phyloP scores from a whole-genome alignment of 2,888 invertebrate species.

The Drosophila emarginata region DNA sequence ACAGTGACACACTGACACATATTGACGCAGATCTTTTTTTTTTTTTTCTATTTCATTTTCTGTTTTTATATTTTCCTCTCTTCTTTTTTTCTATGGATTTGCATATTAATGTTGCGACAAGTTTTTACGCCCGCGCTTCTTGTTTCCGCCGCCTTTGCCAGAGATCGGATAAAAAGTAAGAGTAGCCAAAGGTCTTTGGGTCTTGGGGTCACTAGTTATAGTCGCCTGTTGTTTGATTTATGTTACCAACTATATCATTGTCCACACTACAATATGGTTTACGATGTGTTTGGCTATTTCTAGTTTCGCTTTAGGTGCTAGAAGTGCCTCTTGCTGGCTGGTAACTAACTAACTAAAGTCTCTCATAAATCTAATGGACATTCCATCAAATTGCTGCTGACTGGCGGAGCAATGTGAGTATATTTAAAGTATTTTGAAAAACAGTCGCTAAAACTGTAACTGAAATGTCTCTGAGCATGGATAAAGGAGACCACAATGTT shows the following conservation, averaged over 20 bases:
- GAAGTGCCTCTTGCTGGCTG: conserved; percentile 26
- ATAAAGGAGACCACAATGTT: conserved; percentile 41
- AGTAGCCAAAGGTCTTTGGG: conserved; percentile 48
- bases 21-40: conserved; percentile 45
- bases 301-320: conserved; percentile 56
- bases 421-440: conserved; percentile 59
- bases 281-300: no score
- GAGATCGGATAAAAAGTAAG: conserved; percentile 58
- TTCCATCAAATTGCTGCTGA: conserved; percentile 61
- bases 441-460: conserved; percentile 31
- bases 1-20: conserved; percentile 66
- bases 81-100: conserved; percentile 47
- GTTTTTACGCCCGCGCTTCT: conserved; percentile 65
- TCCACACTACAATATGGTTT: conserved; percentile 36
- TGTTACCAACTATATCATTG: conserved; percentile 33
- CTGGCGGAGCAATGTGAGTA: conserved; percentile 56
- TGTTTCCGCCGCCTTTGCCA: conserved; percentile 49
- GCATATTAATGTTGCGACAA: conserved; percentile 68
- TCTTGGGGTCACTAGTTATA: conserved; percentile 39
- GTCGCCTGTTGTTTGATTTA: conserved; percentile 59
- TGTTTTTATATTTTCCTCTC: no score
- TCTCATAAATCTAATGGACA: conserved; percentile 45
- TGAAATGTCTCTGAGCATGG: conserved; percentile 9
- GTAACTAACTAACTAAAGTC: conserved; percentile 16
- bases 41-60: conserved; percentile 54